Evolutionary conservation across 2,113 vertebrate species (phyloP).

Genomic region (Cairina moschata): DNA sequence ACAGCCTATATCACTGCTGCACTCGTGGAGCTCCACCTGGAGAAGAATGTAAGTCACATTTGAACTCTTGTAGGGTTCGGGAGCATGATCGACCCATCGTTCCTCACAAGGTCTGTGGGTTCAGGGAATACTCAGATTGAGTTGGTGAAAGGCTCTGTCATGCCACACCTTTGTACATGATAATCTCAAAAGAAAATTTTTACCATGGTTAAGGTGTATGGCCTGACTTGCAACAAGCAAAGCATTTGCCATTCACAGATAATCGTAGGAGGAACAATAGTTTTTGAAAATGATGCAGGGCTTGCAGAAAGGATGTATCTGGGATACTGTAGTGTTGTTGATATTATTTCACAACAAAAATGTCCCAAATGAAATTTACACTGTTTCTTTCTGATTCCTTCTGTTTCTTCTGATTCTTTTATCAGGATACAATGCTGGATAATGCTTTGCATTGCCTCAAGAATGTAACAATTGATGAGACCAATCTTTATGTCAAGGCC

Average conservation of each 20-base stretch:
- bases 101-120: neutral
- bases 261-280: neutral
- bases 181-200: neutral
- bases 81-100: neutral
- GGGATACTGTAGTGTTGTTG: neutral
- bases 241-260: neutral
- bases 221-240: neutral
- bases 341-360: neutral
- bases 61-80: neutral
- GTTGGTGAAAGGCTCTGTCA: neutral
- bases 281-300: neutral
- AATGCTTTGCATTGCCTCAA: slow-evolving; percentile 53
- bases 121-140: neutral
- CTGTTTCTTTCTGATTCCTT: neutral
- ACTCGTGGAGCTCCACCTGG: slow-evolving; percentile 74
- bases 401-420: neutral
- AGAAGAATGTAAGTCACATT: slow-evolving; percentile 50
- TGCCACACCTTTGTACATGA: neutral
- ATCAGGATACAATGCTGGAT: slow-evolving; percentile 47
- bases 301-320: neutral
- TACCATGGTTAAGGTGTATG: neutral
- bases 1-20: slow-evolving; percentile 79
- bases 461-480: neutral
- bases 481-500: slow-evolving; percentile 60
- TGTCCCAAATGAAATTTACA: neutral